Base-by-base conservation (phyloP, 2,888 invertebrate genomes). In the Lumbricus terrestris region DNA sequence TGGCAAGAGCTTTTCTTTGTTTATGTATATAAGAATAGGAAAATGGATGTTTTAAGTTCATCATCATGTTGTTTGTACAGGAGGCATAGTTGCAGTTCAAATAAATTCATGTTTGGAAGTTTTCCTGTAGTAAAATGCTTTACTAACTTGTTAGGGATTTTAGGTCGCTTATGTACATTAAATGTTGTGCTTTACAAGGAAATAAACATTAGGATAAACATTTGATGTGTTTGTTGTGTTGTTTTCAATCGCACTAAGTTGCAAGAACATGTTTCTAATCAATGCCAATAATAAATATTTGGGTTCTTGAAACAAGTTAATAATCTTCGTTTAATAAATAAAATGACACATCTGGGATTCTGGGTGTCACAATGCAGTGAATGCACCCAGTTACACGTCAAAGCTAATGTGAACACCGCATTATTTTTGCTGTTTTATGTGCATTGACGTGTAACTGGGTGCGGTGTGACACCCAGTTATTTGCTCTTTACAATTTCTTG, bases 11-110 rank as follows among this genome's bases (percentile, higher is more conserved):
- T 29, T n/a, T n/a, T n/a, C n/a, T n/a, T 69, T 69, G 69, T 69
- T 69, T 69, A 69, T 69, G 69, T 69, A 69, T 69, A 69, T 69
- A 69, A n/a, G 69, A 69, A 69, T n/a, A 85, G 85, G 85, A 85
- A 85, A 85, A 85, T 85, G 85, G 85, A 85, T 85, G 85, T 85
- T 85, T 85, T 85, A 34, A 85, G 35, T 85, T 85, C n/a, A 35
- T 85, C 34, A 85, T 37, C 37, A 35, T 85, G 85, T 85, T 35
- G 85, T 34, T 85, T 85, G 85, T 85, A 85, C 85, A 85, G 34
- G 23, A 85, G 35, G 85, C n/a, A 35, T 85, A 85, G 85, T 85
- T 35, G 85, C 85, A 85, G 85, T 85, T 85, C 6, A 85, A 85
- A 85, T 37, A 34, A 85, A 85, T 85, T 85, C 35, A 34, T 85